Evolutionary conservation across 1,140 invertebrate genomes (phyloP).

Genomic region (Scaptodrosophila lebanonensis): DNA sequence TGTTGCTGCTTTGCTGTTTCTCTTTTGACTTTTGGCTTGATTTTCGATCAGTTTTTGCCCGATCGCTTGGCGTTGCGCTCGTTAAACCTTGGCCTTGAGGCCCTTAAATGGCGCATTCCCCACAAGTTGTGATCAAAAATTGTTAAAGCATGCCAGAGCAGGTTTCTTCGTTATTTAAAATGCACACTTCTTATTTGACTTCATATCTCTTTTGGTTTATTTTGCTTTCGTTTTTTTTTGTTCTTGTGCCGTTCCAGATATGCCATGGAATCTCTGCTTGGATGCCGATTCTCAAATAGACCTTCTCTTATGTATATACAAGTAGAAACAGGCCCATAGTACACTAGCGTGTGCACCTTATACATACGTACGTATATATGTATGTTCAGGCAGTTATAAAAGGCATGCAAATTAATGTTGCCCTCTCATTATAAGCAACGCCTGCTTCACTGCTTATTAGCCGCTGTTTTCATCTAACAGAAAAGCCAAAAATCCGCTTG

Average conservation of each 20-base stretch:
- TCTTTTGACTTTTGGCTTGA: conserved; percentile 22
- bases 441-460: conserved; percentile 55
- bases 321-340: too few species aligned
- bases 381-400: too few species aligned
- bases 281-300: too few species aligned
- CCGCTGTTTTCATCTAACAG: conserved; percentile 52
- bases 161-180: conserved; percentile 27
- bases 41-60: neutral
- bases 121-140: conserved; percentile 31
- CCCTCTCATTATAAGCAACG: too few species aligned
- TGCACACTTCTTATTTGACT: conserved; percentile 18
- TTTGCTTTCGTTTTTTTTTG: too few species aligned
- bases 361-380: too few species aligned
- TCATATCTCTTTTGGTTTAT: conserved; percentile 8
- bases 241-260: too few species aligned
- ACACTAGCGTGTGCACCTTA: too few species aligned
- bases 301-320: too few species aligned
- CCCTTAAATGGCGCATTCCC: conserved; percentile 64
- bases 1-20: conserved; percentile 25
- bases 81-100: conserved; percentile 76
- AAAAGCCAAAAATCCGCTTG: conserved; percentile 24
- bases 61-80: conserved; percentile 11
- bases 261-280: too few species aligned
- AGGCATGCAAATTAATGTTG: too few species aligned
- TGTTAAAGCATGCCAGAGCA: conserved; percentile 17